phyloP scores from a whole-genome alignment of 2,113 vertebrate species.

The Aplodontia rufa region DNA sequence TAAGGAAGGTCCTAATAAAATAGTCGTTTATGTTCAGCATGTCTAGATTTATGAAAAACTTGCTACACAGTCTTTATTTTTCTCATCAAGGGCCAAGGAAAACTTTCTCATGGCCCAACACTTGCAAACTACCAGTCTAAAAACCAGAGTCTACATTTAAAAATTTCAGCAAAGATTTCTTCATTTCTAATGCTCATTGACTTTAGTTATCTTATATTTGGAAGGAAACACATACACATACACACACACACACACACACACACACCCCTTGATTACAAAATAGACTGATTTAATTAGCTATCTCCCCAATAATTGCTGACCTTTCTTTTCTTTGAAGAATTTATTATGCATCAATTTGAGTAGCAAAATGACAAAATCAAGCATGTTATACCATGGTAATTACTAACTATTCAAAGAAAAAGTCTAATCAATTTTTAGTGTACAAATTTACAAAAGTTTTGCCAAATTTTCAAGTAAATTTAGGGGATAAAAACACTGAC shows the following conservation, averaged over 20 bases:
- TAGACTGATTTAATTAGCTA: not conserved
- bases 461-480: constrained; percentile 39
- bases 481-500: not conserved
- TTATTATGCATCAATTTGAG: no score
- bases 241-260: not conserved
- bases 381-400: no score
- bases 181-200: not conserved
- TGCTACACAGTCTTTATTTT: not conserved
- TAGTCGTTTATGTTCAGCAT: not conserved
- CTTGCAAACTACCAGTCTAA: constrained; percentile 21
- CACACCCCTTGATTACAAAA: not conserved
- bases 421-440: not conserved
- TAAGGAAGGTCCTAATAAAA: not conserved
- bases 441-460: constrained; percentile 34
- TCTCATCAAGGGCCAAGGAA: constrained; percentile 1
- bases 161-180: constrained; percentile 13
- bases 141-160: not conserved
- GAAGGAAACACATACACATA: not conserved
- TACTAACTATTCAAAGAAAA: no score
- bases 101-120: not conserved
- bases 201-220: constrained; percentile 3
- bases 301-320: not conserved
- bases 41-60: not conserved
- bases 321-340: no score
- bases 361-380: no score